These are phyloP conservation scores for Apamea anceps DNA, from an alignment of 2,888 invertebrate species.

Conservation along the genomic window DNA sequence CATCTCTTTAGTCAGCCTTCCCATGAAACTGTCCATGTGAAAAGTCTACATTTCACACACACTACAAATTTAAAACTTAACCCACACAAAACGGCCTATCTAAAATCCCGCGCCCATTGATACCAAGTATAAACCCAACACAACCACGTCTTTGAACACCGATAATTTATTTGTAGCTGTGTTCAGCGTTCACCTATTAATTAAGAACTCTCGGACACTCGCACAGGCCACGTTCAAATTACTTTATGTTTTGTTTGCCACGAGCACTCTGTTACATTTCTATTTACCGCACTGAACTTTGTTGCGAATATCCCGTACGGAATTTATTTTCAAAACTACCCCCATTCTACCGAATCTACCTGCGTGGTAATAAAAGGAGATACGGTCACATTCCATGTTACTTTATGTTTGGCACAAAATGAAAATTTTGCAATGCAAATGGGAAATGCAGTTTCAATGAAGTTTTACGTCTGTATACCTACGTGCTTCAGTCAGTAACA, in stretches of 20 bases:
- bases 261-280: conserved; percentile 66
- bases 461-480: conserved; percentile 52
- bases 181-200: conserved; percentile 48
- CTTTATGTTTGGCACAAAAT: conserved; percentile 56
- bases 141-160: conserved; percentile 42
- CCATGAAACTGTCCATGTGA: not conserved
- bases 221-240: conserved; percentile 65
- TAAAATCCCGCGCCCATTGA: conserved; percentile 2
- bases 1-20: not conserved
- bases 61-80: conserved; percentile 9
- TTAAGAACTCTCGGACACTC: conserved; percentile 56
- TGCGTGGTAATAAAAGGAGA: conserved; percentile 60
- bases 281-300: conserved; percentile 66
- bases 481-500: conserved; percentile 40
- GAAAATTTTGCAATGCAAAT: conserved; percentile 61
- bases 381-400: conserved; percentile 58
- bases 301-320: conserved; percentile 66
- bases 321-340: conserved; percentile 64
- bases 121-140: conserved; percentile 13
- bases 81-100: not conserved
- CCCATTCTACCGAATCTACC: conserved; percentile 45
- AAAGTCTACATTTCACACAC: not conserved
- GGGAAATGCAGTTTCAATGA: conserved; percentile 59
- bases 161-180: conserved; percentile 47
- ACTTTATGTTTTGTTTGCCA: conserved; percentile 65